Evolutionary conservation across 2,888 invertebrate genomes (phyloP), one percentile per base, ranked within the genome.

Genomic region (Sycophila texana): DNA sequence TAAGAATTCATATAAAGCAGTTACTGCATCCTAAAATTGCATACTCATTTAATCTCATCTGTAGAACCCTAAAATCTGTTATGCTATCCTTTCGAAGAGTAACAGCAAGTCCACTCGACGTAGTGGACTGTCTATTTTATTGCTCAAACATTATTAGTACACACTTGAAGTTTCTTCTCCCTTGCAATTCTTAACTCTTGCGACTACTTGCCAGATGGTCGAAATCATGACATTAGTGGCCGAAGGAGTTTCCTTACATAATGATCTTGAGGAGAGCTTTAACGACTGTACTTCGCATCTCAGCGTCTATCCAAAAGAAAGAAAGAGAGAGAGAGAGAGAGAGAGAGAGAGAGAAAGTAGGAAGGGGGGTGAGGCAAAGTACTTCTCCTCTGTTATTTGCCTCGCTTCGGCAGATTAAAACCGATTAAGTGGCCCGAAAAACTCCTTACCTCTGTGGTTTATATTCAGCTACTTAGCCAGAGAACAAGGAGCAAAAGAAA

Each of bases 141-240:
- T 60, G 66, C 49, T 71, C 30, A 3, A 63, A 22, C 60, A 63
- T 77, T 77, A 73, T 74, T 77, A 73, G 51, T 49, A 66, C 18
- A n/a, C 18, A 58, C 76, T 68, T 47, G 5, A 70, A 74, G 60
- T 73, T 70, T 18, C 61, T 47, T 22, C 60, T 13, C 53, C 60
- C 14, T 13, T 51, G 49, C 18, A 18, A 47, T 39, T 68, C 60
- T 76, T 53, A 65, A 76, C 12, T 49, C 49, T 74, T 63, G n/a
- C 22, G 57, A 63, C 70, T 58, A 77, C 73, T 70, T 68, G 39
- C 77, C 72, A 77, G 58, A 57, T 74, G 73, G 49, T 74, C 58
- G 61, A 80, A 77, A 77, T 80, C 74, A 63, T 80, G 74, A 77
- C 74, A 74, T 80, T 80, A 80, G 74, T 66, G 66, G 66, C 49